Conservation (phyloP, 2,888 invertebrate species). For the Gymnoscelis rufifasciata region DNA sequence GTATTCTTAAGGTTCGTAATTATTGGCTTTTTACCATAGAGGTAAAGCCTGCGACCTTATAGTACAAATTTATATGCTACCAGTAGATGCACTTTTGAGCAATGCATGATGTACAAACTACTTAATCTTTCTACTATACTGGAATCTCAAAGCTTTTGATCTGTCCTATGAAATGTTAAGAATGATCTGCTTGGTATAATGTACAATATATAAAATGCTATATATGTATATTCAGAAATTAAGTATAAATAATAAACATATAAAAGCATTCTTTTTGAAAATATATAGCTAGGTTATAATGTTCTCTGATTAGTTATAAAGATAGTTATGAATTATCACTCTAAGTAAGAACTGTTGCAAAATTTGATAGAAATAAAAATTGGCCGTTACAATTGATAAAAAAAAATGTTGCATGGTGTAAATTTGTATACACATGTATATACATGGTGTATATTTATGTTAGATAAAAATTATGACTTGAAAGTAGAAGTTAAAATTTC, state of each 20-base stretch:
- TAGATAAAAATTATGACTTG: slow-evolving; percentile 20
- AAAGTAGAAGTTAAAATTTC: slow-evolving; percentile 26
- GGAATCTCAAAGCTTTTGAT: slow-evolving; percentile 44
- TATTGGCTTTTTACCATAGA: slow-evolving; percentile 12
- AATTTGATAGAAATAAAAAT: slow-evolving; percentile 31
- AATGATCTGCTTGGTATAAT: slow-evolving; percentile 24
- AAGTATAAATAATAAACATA: slow-evolving; percentile 9
- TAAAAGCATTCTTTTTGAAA: slow-evolving; percentile 32
- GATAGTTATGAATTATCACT: slow-evolving; percentile 60
- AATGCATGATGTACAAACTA: slow-evolving; percentile 4
- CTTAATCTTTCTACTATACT: slow-evolving; percentile 23
- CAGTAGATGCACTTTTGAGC: slow-evolving; percentile 13
- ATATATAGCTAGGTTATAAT: slow-evolving; percentile 52
- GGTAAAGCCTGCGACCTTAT: slow-evolving; percentile 15
- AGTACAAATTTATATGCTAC: slow-evolving; percentile 16
- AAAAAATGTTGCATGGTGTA: slow-evolving; percentile 19
- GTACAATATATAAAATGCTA: slow-evolving; percentile 26
- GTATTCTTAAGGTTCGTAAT: slow-evolving; percentile 16
- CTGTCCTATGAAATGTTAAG: slow-evolving; percentile 25
- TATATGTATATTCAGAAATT: slow-evolving; percentile 8
- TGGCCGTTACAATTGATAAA: slow-evolving; percentile 23
- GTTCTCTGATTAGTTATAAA: slow-evolving; percentile 62
- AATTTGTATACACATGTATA: slow-evolving; percentile 9
- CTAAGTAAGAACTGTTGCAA: slow-evolving; percentile 64
- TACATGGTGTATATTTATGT: too few species aligned